phyloP scores from a whole-genome alignment of 2,113 vertebrate genomes.

The Myotis brandtii region DNA sequence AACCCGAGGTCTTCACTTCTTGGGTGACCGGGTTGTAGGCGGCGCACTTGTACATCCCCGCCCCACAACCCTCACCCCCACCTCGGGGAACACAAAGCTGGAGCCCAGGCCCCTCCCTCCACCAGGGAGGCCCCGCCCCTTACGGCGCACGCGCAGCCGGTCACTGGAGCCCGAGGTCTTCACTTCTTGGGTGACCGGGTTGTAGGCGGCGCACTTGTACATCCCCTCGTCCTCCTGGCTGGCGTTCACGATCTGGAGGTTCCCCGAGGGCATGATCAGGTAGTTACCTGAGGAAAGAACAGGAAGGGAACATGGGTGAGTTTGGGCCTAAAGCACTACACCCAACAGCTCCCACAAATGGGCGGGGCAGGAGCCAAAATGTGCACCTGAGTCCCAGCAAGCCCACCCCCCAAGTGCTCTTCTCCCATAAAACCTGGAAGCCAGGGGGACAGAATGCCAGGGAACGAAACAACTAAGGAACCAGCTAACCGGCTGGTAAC shows the following conservation, averaged over 20 bases:
- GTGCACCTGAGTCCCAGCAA: background rate
- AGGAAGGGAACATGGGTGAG: background rate
- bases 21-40: slow-evolving; percentile 98
- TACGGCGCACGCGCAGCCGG: slow-evolving; percentile 96
- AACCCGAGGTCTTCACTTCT: slow-evolving; percentile 96
- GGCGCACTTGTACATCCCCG: slow-evolving; percentile 96
- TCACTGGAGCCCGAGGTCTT: slow-evolving; percentile 95
- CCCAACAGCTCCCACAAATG: background rate
- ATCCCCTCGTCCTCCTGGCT: slow-evolving; percentile 96
- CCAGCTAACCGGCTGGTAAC: background rate
- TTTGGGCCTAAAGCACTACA: background rate
- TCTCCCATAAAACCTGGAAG: background rate
- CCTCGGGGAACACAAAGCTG: background rate
- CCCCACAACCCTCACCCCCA: fast-evolving
- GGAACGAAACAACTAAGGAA: background rate
- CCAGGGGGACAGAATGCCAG: background rate
- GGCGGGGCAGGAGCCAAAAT: background rate
- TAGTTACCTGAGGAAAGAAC: slow-evolving; percentile 92
- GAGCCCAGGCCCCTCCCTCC: background rate
- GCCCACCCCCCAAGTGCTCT: background rate
- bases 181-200: slow-evolving; percentile 96
- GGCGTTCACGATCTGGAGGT: slow-evolving; percentile 97
- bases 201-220: slow-evolving; percentile 98
- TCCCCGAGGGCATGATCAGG: slow-evolving; percentile 99
- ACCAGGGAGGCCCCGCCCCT: slow-evolving; percentile 79